These are phyloP conservation scores for Promerops cafer DNA, from an alignment of 2,113 vertebrate species.

Conservation along the genomic window DNA sequence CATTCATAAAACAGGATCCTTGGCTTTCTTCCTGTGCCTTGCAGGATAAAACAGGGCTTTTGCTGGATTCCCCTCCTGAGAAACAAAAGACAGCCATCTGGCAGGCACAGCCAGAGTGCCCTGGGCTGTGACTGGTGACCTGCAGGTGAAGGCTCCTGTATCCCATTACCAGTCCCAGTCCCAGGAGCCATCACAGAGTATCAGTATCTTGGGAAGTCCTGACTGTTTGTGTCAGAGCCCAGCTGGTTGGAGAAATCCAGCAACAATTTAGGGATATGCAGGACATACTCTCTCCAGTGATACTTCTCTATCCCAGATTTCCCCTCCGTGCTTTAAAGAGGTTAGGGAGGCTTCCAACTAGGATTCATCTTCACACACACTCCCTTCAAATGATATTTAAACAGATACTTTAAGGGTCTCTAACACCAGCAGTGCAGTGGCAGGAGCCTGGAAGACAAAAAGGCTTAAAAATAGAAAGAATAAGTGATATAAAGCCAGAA, in stretches of 20 bases:
- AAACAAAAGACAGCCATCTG: slow-evolving; percentile 24
- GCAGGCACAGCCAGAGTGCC: neutral
- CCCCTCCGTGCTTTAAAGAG: neutral
- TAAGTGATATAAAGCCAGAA: neutral
- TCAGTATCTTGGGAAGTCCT: neutral
- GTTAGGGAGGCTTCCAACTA: neutral
- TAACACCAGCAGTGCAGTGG: neutral
- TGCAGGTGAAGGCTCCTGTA: slow-evolving; percentile 8
- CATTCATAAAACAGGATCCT: neutral
- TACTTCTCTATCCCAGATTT: neutral
- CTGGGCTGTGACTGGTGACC: neutral
- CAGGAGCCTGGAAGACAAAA: neutral
- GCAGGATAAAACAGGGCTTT: neutral
- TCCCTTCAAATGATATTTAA: neutral
- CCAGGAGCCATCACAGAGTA: neutral
- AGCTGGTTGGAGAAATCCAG: neutral
- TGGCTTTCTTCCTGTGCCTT: neutral
- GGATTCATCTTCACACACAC: neutral
- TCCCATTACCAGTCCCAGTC: neutral
- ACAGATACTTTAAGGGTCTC: neutral
- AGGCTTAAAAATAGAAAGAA: neutral
- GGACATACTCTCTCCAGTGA: neutral
- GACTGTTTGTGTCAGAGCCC: neutral
- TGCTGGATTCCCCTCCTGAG: neutral
- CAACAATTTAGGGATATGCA: neutral